Base-by-base conservation (phyloP, 2,113 vertebrate genomes). In the Sarotherodon lohbergeri region DNA sequence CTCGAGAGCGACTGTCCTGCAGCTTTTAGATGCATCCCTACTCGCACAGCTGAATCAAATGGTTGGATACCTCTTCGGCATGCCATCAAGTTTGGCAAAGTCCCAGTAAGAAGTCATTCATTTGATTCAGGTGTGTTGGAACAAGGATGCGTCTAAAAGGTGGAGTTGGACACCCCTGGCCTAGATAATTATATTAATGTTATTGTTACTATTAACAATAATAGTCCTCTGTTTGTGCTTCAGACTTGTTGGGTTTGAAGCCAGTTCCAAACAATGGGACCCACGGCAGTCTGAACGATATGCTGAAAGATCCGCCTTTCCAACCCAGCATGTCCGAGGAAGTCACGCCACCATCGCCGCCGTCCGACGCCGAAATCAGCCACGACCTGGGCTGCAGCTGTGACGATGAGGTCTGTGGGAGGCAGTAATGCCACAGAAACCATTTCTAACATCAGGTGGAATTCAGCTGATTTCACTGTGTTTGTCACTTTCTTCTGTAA, bases 241-340 rank as follows among this genome's bases (percentile, higher is more conserved):
- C 88, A 99, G 99, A 99, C 94, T 94, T 99, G 63, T 95, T 99
- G 85, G 98, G 98, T 19, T 88, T 99, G 92, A 98, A 96, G 48
- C 98, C 99, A 17, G 98, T 97, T 46, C 98, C 98, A 1, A 99
- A 99, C 95, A 99, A 99, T 7, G 99, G 99, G 22, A 99, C 98
- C 1, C 97, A 98, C 0, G 99, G 99, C 91, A 99, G 98, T 93
- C 92, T 99, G 92, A 99, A 99, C 87, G 97, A 97, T 83, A 92
- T 99, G 59, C 89, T 99, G 24, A 96, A 96, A 29, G 95, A 93
- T 3, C 97, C 97, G 6, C 93, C 95, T 5, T 97, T 95, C 88
- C 96, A 95, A 14, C 98, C 99, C n/a, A 86, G 84, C 56, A 95
- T 97, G 91, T 97, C 98, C 0, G 96, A 98, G 68, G 98, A 99